phyloP scores from a whole-genome alignment of 2,113 vertebrate genomes.

The Macrotis lagotis region DNA sequence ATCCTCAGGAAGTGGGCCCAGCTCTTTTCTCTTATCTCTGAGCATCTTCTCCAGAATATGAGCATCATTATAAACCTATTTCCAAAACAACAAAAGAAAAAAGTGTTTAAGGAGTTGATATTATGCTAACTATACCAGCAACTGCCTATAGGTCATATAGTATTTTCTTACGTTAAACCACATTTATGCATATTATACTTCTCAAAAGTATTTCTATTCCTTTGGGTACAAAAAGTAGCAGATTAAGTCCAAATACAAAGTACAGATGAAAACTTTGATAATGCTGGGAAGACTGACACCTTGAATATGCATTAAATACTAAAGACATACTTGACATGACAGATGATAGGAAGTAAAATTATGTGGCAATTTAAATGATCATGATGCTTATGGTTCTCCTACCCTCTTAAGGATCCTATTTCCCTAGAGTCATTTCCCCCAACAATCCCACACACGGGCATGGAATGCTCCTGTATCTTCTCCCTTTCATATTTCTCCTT shows the following conservation, averaged over 20 bases:
- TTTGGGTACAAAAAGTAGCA: slow-evolving; percentile 16
- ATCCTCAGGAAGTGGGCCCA: slow-evolving; percentile 93
- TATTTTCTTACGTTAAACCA: slow-evolving; percentile 20
- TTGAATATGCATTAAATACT: slow-evolving; percentile 26
- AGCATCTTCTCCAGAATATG: slow-evolving; percentile 96
- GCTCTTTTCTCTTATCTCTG: slow-evolving; percentile 94
- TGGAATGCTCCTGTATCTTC: background rate
- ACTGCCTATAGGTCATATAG: background rate
- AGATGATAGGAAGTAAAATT: background rate
- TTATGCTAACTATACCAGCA: slow-evolving; percentile 15
- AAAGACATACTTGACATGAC: background rate
- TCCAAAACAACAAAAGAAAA: slow-evolving; percentile 67
- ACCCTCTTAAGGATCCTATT: background rate
- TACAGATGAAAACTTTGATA: slow-evolving; percentile 24
- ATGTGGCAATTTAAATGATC: background rate
- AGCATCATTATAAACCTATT: slow-evolving; percentile 97
- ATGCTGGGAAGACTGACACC: background rate
- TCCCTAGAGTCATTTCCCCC: background rate
- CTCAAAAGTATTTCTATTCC: slow-evolving; percentile 28
- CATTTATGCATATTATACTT: slow-evolving; percentile 37
- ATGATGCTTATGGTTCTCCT: background rate
- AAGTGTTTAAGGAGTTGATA: background rate
- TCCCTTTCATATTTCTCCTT: background rate
- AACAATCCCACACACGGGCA: background rate
- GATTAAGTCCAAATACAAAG: slow-evolving; percentile 20